phyloP scores from a whole-genome alignment of 23 tunicate genomes.

The Trididemnum miniatum region DNA sequence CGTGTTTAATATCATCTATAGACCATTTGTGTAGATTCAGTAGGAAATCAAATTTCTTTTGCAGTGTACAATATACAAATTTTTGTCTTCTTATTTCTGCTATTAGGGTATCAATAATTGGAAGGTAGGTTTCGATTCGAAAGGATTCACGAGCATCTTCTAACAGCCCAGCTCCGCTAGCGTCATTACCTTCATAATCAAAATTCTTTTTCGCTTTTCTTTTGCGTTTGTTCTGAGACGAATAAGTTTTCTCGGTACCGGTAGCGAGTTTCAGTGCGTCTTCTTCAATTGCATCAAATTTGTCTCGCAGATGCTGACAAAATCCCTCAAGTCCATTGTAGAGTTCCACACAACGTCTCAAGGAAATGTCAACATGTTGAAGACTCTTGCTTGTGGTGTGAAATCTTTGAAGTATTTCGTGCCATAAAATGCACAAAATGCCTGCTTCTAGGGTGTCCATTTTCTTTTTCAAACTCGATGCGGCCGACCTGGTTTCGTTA shows the following conservation, averaged over 20 bases:
- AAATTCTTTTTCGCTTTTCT: constrained; percentile 20
- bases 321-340: constrained; percentile 24
- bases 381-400: constrained; percentile 24
- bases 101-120: constrained; percentile 23
- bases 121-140: constrained; percentile 26
- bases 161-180: constrained; percentile 6
- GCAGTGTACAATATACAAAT: constrained; percentile 16
- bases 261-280: constrained; percentile 14
- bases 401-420: constrained; percentile 20
- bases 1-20: background rate
- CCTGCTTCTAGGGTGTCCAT: constrained; percentile 19
- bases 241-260: constrained; percentile 9
- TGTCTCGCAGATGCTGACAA: constrained; percentile 6
- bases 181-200: constrained; percentile 18
- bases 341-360: constrained; percentile 13
- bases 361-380: constrained; percentile 22
- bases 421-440: constrained; percentile 18
- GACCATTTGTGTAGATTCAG: constrained; percentile 24
- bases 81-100: constrained; percentile 20
- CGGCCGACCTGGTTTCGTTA: background rate
- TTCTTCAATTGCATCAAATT: constrained; percentile 13
- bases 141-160: constrained; percentile 19
- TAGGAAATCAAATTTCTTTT: constrained; percentile 1
- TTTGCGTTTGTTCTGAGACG: constrained; percentile 32
- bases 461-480: constrained; percentile 24